Base-by-base conservation (phyloP, 2,113 vertebrate genomes). In the Nycticebus coucang region DNA sequence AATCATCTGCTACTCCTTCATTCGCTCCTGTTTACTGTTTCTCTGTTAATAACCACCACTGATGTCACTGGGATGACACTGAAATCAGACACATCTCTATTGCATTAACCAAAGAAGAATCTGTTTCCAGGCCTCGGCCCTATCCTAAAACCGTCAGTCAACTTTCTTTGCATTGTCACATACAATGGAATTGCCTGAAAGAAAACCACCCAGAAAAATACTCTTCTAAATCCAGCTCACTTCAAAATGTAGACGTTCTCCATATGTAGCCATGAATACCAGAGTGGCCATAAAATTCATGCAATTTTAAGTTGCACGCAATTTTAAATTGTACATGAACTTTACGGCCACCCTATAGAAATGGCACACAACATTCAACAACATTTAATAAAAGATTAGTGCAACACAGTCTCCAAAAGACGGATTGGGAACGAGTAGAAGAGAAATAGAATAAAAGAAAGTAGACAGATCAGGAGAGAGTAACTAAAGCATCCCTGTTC, bases 181-280 rank as follows among this genome's bases (percentile, higher is more conserved):
- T 75, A 83, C 77, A 91, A n/a, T 50, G 7, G 18, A 75, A 96
- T 33, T 95, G 72, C 82, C 80, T 95, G 79, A 96, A 96, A 98
- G 87, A 89, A 98, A 98, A 97, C 7, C 28, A 96, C 94, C 98
- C 77, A 53, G 93, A 95, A 98, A 97, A 96, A 90, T 59, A 88
- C 91, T 75, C 64, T 91, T 79, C 66, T 92, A 59, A 96, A 86
- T 80, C 83, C 74, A 98, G 95, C n/a, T 87, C 93, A 94, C 90
- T 97, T 98, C 96, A 96, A 98, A 98, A 80, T 33, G 57, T 89
- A 35, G 64, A 78, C 82, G 72, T 77, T 95, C 45, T 96, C 95
- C 87, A 68, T 41, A 87, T 21, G 18, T 5, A 97, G 33, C 66
- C 83, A 93, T 94, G 45, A 94, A 87, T 80, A 82, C 60, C 17